Conservation (phyloP, 2,113 vertebrate genomes). For the Mohoua ochrocephala region DNA sequence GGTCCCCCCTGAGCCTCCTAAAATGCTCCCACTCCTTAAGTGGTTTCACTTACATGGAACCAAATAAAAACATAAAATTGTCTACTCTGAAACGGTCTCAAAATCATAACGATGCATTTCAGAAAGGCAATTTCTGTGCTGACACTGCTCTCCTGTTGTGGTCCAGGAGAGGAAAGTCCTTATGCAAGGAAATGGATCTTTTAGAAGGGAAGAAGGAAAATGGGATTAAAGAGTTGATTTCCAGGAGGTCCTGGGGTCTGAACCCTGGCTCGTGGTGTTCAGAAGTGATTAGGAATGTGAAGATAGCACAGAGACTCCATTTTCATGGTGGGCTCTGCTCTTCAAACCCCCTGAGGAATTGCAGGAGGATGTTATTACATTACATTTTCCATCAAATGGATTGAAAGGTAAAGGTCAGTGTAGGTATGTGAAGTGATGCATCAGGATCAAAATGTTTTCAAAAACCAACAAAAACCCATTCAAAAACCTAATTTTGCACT, state of each 20-base stretch:
- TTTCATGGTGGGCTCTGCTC: neutral
- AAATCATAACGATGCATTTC: neutral
- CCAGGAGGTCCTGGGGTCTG: neutral
- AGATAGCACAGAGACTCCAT: rapidly evolving
- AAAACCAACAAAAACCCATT: neutral
- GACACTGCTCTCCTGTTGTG: neutral
- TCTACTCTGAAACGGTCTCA: neutral
- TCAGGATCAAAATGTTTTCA: neutral
- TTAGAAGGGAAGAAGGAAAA: neutral
- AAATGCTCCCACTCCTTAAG: neutral
- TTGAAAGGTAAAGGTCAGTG: neutral
- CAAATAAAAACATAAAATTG: neutral
- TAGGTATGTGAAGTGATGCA: neutral
- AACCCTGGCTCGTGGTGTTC: rapidly evolving
- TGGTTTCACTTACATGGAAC: neutral
- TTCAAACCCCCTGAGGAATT: neutral
- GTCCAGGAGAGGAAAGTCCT: neutral
- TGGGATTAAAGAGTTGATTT: neutral
- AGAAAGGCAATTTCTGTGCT: neutral
- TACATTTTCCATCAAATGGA: neutral
- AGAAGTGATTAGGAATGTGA: neutral
- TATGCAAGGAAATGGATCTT: neutral
- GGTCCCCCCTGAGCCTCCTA: neutral
- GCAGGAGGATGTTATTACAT: neutral
- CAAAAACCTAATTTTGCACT: neutral